These are phyloP conservation scores for Oscheius myriophilus DNA, from an alignment of 2,888 invertebrate genomes.

Conservation along the genomic window DNA sequence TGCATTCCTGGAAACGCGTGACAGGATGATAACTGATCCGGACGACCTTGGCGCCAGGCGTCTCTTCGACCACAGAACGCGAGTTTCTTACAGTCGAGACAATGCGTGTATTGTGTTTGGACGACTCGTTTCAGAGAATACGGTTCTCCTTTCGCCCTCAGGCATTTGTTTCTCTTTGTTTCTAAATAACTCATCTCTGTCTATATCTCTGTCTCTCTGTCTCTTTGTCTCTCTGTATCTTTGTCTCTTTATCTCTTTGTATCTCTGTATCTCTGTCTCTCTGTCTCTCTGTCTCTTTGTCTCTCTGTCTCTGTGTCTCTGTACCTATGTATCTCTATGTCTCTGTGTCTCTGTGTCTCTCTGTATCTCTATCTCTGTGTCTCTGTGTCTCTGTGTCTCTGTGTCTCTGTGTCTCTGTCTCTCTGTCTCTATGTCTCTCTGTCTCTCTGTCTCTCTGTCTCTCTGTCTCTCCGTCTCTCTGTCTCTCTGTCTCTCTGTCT, in stretches of 20 bases:
- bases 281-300: neutral
- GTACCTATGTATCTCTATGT: neutral
- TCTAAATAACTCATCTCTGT: too few relatives aligned
- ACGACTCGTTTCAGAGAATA: too few relatives aligned
- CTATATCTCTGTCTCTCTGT: neutral
- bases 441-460: neutral
- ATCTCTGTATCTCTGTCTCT: neutral
- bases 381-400: neutral
- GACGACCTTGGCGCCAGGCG: too few relatives aligned
- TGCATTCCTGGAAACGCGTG: too few relatives aligned
- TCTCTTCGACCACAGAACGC: too few relatives aligned
- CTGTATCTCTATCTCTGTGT: neutral
- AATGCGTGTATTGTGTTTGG: too few relatives aligned
- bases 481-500: conserved; percentile 1
- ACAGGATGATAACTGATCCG: too few relatives aligned
- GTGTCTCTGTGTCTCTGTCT: neutral
- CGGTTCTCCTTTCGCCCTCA: too few relatives aligned
- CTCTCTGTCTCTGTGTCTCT: neutral
- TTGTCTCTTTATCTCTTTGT: neutral
- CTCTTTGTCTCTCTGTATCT: neutral
- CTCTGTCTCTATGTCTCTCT: neutral
- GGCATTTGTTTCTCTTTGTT: too few relatives aligned
- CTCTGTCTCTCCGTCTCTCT: neutral
- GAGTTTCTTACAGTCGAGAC: too few relatives aligned
- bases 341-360: neutral